Evolutionary conservation across 2,797 vertebrate species (phyloP).

Genomic region (Mycteria americana): DNA sequence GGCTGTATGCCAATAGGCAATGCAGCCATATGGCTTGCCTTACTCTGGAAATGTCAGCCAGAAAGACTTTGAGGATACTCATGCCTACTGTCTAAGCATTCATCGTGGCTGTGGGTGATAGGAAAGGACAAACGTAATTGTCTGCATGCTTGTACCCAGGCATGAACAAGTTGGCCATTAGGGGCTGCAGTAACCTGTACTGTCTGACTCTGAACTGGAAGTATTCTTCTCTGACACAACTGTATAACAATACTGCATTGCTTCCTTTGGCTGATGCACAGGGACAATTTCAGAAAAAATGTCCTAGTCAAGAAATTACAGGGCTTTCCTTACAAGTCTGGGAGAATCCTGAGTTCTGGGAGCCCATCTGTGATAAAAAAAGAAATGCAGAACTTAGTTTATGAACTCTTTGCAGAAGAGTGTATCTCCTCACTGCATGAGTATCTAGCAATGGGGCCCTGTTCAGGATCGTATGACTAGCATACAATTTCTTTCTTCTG

Average conservation of each 20-base stretch:
- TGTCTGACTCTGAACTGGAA: neutral
- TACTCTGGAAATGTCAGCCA: constrained; percentile 19
- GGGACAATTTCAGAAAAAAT: neutral
- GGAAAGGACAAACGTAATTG: neutral
- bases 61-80: neutral
- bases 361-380: neutral
- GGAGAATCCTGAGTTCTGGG: neutral
- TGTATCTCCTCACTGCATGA: neutral
- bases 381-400: neutral
- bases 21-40: neutral
- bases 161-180: neutral
- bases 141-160: neutral
- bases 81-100: neutral
- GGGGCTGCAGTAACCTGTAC: neutral
- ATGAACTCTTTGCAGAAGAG: neutral
- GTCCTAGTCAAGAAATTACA: neutral
- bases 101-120: neutral
- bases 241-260: neutral
- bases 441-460: accelerated
- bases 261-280: neutral
- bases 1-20: neutral
- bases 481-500: neutral
- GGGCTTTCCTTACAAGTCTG: neutral
- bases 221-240: neutral
- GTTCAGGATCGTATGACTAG: neutral